A percentile compares a stretch with the other conserved stretches of the same genome.
These are phyloP conservation scores for Athrips mouffetella DNA, from an alignment of 2,888 invertebrate species.

Conservation along the genomic window DNA sequence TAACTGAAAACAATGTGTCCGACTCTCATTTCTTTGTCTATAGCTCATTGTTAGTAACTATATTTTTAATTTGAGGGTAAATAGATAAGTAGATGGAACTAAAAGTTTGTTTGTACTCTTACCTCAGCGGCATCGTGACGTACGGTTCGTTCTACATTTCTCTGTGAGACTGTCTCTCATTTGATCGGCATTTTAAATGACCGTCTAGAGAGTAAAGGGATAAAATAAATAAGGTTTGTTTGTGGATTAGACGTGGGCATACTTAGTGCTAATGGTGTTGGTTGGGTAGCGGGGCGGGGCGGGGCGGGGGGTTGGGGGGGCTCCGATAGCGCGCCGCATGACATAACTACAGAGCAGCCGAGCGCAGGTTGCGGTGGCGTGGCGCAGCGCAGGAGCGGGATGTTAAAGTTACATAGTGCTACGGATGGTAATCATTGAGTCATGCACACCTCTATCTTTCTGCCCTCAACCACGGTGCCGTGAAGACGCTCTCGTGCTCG, in stretches of 20 bases:
- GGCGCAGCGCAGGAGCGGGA: conserved; percentile 79
- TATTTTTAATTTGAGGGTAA: conserved; percentile 25
- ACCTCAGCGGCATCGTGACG: conserved; percentile 73
- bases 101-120: conserved; percentile 66
- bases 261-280: conserved; percentile 65
- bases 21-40: conserved; percentile 28
- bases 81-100: conserved; percentile 49
- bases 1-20: conserved; percentile 18
- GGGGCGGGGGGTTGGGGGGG: conserved; percentile 33
- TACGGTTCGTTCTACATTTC: conserved; percentile 78
- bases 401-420: conserved; percentile 83
- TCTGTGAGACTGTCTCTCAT: conserved; percentile 77
- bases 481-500: conserved; percentile 99
- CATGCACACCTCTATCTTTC: conserved; percentile 99
- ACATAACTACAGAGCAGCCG: conserved; percentile 78
- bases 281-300: conserved; percentile 31
- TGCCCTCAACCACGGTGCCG: conserved; percentile 99
- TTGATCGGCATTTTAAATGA: conserved; percentile 81
- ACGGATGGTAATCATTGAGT: conserved; percentile 81
- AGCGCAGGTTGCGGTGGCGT: conserved; percentile 74
- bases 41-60: conserved; percentile 30
- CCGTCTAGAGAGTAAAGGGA: conserved; percentile 83
- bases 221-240: conserved; percentile 79
- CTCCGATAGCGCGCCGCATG: conserved; percentile 42
- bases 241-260: conserved; percentile 67